Conservation (phyloP, 2,797 vertebrate genomes). For the Eidolon dupreanum region DNA sequence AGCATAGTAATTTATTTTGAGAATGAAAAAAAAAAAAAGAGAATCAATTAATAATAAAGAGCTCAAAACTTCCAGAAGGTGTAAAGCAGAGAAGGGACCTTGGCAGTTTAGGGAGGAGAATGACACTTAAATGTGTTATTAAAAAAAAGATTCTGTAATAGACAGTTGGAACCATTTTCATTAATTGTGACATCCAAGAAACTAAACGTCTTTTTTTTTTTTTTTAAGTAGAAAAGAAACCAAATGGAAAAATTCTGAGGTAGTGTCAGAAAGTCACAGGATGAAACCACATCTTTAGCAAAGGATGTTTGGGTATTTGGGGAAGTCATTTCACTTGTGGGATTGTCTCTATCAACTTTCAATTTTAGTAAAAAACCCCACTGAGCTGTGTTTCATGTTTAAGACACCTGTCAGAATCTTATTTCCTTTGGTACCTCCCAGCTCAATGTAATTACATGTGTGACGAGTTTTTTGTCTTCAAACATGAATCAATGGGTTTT, state of each 20-base stretch:
- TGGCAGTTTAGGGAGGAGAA: slow-evolving; percentile 5
- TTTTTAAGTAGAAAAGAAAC: slow-evolving; percentile 41
- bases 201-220: not conserved
- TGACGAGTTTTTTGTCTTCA: slow-evolving; percentile 12
- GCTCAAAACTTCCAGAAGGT: not conserved
- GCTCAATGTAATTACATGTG: not conserved
- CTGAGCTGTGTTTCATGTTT: not conserved
- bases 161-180: not conserved
- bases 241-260: slow-evolving; percentile 52
- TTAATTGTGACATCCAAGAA: slow-evolving; percentile 32
- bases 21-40: not conserved
- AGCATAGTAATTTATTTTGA: slow-evolving; percentile 27
- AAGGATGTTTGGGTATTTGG: not conserved
- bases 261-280: not conserved
- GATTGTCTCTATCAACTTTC: not conserved
- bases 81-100: slow-evolving; percentile 63
- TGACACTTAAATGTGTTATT: slow-evolving; percentile 1
- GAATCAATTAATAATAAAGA: slow-evolving; percentile 27
- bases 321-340: slow-evolving; percentile 30
- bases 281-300: not conserved
- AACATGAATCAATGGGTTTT: not conserved
- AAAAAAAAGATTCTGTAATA: slow-evolving; percentile 57
- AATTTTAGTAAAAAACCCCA: not conserved
- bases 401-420: slow-evolving; percentile 41
- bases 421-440: not conserved